phyloP scores from a whole-genome alignment of 2,888 invertebrate genomes.

The Cantharis rufa region DNA sequence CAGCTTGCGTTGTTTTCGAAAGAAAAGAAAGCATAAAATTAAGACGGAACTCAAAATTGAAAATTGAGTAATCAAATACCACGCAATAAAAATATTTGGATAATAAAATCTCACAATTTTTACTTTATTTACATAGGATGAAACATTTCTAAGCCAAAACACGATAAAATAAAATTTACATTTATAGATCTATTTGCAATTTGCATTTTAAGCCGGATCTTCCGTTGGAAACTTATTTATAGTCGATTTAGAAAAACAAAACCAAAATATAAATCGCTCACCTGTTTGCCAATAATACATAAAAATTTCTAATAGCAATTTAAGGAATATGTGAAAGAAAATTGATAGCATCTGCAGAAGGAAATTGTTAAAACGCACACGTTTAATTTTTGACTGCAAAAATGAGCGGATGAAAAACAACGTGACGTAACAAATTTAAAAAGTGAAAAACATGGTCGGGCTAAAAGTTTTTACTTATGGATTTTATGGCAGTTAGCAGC shows the following conservation, averaged over 20 bases:
- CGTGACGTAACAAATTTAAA: background rate
- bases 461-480: background rate
- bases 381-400: background rate
- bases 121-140: background rate
- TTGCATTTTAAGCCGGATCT: background rate
- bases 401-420: background rate
- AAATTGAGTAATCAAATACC: background rate
- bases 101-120: background rate
- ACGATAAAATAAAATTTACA: constrained; percentile 1
- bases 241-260: background rate
- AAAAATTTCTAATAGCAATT: constrained; percentile 3
- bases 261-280: background rate
- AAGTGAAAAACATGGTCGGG: background rate
- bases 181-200: constrained; percentile 2
- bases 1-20: background rate
- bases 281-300: background rate
- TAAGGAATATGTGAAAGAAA: background rate
- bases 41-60: background rate
- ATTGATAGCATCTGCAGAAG: background rate
- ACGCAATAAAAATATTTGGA: background rate
- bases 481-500: background rate
- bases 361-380: background rate
- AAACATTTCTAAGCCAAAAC: background rate
- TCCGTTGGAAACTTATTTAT: background rate
- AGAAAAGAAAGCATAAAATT: background rate